These are phyloP conservation scores for Leucophenga montana DNA, from an alignment of 2,888 invertebrate species.

Conservation along the genomic window DNA sequence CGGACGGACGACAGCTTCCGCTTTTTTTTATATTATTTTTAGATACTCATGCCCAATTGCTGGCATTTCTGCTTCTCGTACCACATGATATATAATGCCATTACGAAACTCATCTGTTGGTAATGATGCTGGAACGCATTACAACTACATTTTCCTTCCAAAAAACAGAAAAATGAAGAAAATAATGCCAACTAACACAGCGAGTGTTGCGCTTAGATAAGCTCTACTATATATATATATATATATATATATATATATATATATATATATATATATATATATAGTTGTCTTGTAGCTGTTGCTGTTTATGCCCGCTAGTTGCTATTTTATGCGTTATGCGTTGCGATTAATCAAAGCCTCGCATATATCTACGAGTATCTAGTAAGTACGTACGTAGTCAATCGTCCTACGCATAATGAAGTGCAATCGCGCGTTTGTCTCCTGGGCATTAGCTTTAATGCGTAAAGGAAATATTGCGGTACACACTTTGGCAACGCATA, in stretches of 20 bases:
- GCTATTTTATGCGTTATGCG: constrained; percentile 24
- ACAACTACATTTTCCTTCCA: background rate
- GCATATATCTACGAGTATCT: background rate
- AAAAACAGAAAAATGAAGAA: background rate
- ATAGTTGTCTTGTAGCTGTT: background rate
- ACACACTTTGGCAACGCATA: background rate
- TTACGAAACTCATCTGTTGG: constrained; percentile 16
- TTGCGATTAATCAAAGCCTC: constrained; percentile 28
- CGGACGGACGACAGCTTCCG: background rate
- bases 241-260: too few species aligned
- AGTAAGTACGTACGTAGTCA: background rate
- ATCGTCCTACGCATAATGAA: constrained; percentile 22
- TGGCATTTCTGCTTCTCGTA: too few species aligned
- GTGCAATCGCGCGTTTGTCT: constrained; percentile 18
- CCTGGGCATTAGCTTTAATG: background rate
- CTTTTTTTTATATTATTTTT: background rate
- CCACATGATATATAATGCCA: constrained; percentile 15
- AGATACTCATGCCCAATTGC: background rate
- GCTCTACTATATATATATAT: too few species aligned
- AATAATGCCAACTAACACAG: background rate
- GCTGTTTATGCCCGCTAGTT: background rate
- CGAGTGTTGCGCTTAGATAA: too few species aligned
- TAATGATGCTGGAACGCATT: constrained; percentile 12
- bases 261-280: background rate
- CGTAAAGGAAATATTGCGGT: constrained; percentile 7